Evolutionary conservation across 2,888 invertebrate species (phyloP).

Genomic region (Nephrotoma flavescens): DNA sequence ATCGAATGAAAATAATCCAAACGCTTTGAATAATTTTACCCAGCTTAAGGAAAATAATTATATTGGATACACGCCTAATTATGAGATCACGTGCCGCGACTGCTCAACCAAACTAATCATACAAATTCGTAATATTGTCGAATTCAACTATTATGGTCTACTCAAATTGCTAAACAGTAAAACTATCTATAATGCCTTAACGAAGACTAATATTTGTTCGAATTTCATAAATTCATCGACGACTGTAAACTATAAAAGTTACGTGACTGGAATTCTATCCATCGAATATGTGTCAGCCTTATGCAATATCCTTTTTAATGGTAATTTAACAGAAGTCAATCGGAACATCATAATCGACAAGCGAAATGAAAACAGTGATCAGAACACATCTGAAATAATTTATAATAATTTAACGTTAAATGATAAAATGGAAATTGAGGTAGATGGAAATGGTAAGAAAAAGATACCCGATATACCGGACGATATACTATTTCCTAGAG

Average conservation of each 20-base stretch:
- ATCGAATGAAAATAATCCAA: neutral
- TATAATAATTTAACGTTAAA: slow-evolving; percentile 11
- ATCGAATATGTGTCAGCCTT: slow-evolving; percentile 57
- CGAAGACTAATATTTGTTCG: slow-evolving; percentile 43
- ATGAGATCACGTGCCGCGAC: slow-evolving; percentile 56
- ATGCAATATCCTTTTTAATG: slow-evolving; percentile 47
- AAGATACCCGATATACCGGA: neutral
- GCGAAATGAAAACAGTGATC: neutral
- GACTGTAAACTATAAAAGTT: slow-evolving; percentile 30
- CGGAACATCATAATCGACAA: neutral
- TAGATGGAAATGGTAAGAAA: neutral
- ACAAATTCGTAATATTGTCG: slow-evolving; percentile 43
- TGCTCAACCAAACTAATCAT: slow-evolving; percentile 57
- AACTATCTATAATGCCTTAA: slow-evolving; percentile 43
- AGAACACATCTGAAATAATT: slow-evolving; percentile 7
- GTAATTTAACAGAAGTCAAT: neutral
- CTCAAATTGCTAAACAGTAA: slow-evolving; percentile 43
- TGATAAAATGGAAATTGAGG: slow-evolving; percentile 7
- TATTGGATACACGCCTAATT: slow-evolving; percentile 58
- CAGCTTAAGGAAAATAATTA: slow-evolving; percentile 16
- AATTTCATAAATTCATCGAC: slow-evolving; percentile 38
- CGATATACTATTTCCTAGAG: neutral
- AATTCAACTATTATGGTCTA: slow-evolving; percentile 28
- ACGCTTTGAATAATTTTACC: neutral
- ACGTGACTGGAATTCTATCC: slow-evolving; percentile 47